Percentiles rank a stretch among this genome's conserved stretches.
phyloP scores from a whole-genome alignment of 2,113 vertebrate species.

The Sardina pilchardus region DNA sequence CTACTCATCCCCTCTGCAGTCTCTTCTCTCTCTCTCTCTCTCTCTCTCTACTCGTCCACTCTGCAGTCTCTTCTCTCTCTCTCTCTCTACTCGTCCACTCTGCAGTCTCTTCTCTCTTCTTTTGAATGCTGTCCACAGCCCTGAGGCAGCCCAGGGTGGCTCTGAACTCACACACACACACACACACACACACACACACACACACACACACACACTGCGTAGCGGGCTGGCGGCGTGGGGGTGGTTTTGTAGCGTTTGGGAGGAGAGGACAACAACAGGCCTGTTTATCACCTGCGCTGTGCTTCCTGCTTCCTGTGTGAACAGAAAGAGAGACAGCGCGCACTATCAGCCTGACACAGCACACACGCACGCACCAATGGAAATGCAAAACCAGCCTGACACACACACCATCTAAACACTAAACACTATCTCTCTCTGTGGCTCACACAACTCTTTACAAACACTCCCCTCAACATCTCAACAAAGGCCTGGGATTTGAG shows the following conservation, averaged over 20 bases:
- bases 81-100: background rate
- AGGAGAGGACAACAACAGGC: background rate
- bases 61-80: background rate
- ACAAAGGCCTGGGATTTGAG: background rate
- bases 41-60: background rate
- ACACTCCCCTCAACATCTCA: constrained; percentile 40
- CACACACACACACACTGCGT: background rate
- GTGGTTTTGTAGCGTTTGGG: background rate
- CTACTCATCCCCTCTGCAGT: background rate
- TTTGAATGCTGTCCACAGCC: constrained; percentile 51
- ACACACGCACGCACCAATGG: background rate
- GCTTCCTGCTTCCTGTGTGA: background rate
- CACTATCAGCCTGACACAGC: constrained; percentile 1
- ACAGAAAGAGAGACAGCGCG: background rate
- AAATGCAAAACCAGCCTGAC: background rate
- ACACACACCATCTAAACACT: background rate
- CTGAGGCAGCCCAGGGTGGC: constrained; percentile 58
- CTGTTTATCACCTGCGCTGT: background rate
- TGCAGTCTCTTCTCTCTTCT: background rate
- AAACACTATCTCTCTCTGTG: constrained; percentile 11
- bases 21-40: background rate
- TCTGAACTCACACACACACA: constrained; percentile 58
- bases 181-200: background rate
- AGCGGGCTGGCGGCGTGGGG: constrained; percentile 13
- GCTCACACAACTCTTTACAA: constrained; percentile 51